Evolutionary conservation across 1,140 invertebrate species (phyloP).

Genomic region (Drosophila lacertosa): DNA sequence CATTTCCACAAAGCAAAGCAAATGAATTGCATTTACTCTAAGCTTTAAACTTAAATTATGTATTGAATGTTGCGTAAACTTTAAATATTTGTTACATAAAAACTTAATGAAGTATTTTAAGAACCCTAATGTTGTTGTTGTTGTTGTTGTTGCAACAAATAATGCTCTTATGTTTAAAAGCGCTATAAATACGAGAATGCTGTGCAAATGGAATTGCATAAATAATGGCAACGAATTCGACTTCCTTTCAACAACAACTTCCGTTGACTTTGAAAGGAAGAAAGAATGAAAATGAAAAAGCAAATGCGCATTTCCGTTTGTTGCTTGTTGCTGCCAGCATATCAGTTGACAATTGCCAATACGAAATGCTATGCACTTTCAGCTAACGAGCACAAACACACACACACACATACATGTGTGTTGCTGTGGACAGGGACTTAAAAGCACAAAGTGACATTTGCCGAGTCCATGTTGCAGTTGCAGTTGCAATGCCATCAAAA

Average conservation of each 20-base stretch:
- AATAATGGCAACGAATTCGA: constrained; percentile 54
- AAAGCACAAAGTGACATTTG: constrained; percentile 52
- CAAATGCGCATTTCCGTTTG: constrained; percentile 65
- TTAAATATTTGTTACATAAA: not conserved
- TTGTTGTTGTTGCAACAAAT: constrained; percentile 8
- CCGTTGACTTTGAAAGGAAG: constrained; percentile 28
- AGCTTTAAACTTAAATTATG: constrained; percentile 29
- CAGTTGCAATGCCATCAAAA: constrained; percentile 64
- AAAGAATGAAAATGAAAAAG: constrained; percentile 11
- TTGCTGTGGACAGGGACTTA: not conserved
- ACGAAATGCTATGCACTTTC: constrained; percentile 62
- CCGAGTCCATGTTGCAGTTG: constrained; percentile 14
- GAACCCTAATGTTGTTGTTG: not conserved
- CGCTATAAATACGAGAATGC: constrained; percentile 21
- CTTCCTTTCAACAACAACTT: constrained; percentile 52
- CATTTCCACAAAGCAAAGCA: constrained; percentile 34
- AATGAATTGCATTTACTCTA: constrained; percentile 53
- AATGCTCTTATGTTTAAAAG: constrained; percentile 37
- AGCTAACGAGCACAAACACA: constrained; percentile 26
- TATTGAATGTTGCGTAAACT: not conserved
- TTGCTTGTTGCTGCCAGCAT: constrained; percentile 58
- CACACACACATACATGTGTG: not conserved
- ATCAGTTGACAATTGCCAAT: constrained; percentile 67
- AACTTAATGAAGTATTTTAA: not conserved
- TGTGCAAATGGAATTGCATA: constrained; percentile 54